Conservation (phyloP, 2,888 invertebrate species). For the Sarcophaga rosellei region DNA sequence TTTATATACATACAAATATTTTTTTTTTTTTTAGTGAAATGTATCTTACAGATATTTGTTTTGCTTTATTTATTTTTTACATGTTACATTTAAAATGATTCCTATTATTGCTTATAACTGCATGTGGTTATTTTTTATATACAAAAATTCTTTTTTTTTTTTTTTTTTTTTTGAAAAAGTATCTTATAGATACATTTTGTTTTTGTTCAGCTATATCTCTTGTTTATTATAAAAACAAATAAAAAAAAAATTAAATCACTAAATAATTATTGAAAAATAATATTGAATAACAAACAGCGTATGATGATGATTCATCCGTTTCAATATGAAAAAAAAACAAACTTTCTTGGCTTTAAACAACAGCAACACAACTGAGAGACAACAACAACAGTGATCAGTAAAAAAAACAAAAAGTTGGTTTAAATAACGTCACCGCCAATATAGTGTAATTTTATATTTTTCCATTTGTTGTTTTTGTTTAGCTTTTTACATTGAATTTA, state of each 20-base stretch:
- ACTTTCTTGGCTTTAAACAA: constrained; percentile 50
- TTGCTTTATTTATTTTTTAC: no score
- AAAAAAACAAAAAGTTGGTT: constrained; percentile 34
- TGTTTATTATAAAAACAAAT: constrained; percentile 20
- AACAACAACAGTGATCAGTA: constrained; percentile 23
- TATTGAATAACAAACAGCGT: constrained; percentile 38
- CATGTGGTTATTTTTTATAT: neutral
- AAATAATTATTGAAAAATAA: constrained; percentile 31
- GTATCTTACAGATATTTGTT: neutral
- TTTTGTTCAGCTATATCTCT: neutral
- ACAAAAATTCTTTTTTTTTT: no score
- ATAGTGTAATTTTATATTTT: neutral
- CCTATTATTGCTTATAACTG: no score
- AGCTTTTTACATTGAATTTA: constrained; percentile 18
- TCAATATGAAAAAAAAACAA: constrained; percentile 12
- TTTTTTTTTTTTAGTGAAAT: neutral
- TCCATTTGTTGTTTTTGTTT: constrained; percentile 15
- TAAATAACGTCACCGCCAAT: constrained; percentile 52
- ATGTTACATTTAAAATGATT: no score
- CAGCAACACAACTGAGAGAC: constrained; percentile 6
- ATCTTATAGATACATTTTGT: constrained; percentile 21
- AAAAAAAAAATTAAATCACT: constrained; percentile 11
- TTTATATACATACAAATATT: neutral
- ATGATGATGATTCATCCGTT: constrained; percentile 48
- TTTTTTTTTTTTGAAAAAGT: neutral